Evolutionary conservation across 2,113 vertebrate species (phyloP), one percentile per base, ranked within the genome.

Genomic region (Callopanchax toddi): DNA sequence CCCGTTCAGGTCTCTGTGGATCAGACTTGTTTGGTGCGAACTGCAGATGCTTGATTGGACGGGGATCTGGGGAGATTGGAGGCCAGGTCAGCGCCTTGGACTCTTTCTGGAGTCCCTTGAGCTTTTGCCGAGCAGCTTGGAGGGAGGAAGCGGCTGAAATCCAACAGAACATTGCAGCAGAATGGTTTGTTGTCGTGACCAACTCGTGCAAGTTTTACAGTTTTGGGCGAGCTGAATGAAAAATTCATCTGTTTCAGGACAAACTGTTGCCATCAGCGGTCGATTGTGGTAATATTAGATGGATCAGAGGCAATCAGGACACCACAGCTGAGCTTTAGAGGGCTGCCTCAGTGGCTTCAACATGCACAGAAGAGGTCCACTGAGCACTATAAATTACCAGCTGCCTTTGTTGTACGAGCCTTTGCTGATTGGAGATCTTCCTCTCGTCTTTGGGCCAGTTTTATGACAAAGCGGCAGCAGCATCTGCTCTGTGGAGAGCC

Each of bases 321-420:
- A 55, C 36, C 16, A 42, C 39, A 39, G 59, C 58, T 37, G 56
- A 60, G 67, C 49, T 49, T 21, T 18, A 13, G 50, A 25, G 32
- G 12, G 5, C 11, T 22, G 53, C 71, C 40, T 40, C 18, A 43
- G 59, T 53, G 34, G 59, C 25, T 46, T 60, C 51, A 45, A 12
- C 21, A 21, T 57, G 59, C 60, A 32, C 57, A n/a, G 15, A 66
- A 77, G 42, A 51, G 57, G 39, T 51, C 65, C 64, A 51, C 61
- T 59, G 40, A 76, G 44, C 62, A 34, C 34, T 44, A 40, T 60
- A 62, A 57, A 76, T 76, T 42, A 80, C 55, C 53, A 67, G 53
- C 54, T 62, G 75, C 60, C 48, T 72, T 82, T 83, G 60, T 74
- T 63, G 53, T 49, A 12, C 25, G 26, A 39, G 57, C 37, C 58